Evolutionary conservation across 2,113 vertebrate genomes (phyloP), one percentile per base, ranked within the genome.

Genomic region (Ceyx melanurus): DNA sequence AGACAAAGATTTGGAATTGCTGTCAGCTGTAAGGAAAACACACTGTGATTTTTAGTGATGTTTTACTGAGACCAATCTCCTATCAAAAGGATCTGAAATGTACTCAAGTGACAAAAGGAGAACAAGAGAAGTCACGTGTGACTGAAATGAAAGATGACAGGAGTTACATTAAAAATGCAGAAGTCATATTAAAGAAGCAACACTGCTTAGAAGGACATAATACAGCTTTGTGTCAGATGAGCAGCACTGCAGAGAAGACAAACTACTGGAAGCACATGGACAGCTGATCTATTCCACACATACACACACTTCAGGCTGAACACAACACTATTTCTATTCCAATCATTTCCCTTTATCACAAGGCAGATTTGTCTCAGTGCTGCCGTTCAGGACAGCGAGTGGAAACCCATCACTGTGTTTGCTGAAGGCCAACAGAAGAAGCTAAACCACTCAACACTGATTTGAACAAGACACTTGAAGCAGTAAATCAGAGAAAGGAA

Each of bases 381-480:
- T 85, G 72, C 48, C 90, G 91, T 65, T 92, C 82, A 50, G 86
- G 88, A 82, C 90, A 94, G 33, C 88, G 54, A 93, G 91, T 40
- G 64, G 95, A 97, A 95, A 94, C 93, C 95, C 93, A 91, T 92
- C 82, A 81, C 70, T 77, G 0, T 93, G 76, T 92, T 94, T 91
- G 90, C 92, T 96, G 86, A 95, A 96, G 96, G 97, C 58, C 88
- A 93, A 96, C 68, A 93, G 96, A 83, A 96, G 82, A 72, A 95
- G 92, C 62, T 96, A 96, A 96, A 95, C 82, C 94, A 86, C 89
- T 96, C 96, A 94, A 96, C 70, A 94, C 81, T 85, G 62, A 83
- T 86, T 92, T 95, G 83, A 88, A 94, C 92, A 74, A 95, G 95
- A 96, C 72, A 92, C 60, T 86, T 75, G 89, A 94, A 98, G 97